Evolutionary conservation across 1,140 invertebrate genomes (phyloP), one percentile per base, ranked within the genome.

Genomic region (Cydia amplana): DNA sequence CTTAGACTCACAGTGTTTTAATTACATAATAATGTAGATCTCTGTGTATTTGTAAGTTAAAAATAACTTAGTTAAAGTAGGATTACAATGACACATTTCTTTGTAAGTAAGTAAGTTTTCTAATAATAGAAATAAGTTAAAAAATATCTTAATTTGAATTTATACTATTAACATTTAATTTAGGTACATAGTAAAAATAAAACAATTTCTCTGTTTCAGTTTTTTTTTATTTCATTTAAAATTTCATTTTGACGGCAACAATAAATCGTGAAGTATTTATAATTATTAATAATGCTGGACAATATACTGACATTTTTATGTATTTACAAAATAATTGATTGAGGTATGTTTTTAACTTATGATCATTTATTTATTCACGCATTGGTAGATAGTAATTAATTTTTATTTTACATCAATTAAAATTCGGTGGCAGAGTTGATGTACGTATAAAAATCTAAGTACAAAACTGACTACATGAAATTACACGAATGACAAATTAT

Each of bases 91-190:
- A 73, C 46, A 46, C 23, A 73, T 73, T 49, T 73, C 1, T 51
- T 25, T 51, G 9, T 73, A 73, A 49, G 18, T 49, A 36, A 18
- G 65, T 18, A 18, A 18, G 65, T n/a, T 16, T 67, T 23, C 14
- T 28, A 36, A 28, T 65, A 65, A 65, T 12, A 25, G 25, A 1
- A 25, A 1, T 64, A n/a, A 12, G 2, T 40, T 40, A 23, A 60
- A 9, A 9, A 20, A 2, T 60, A 14, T 32, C 14, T 32, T 32
- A 32, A 67, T 10, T 32, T 36, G 64, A 36, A 12, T 14, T 74
- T 74, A 49, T 80, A 82, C 75, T 79, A 78, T 76, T 74, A 65
- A 78, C 75, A 76, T 55, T 74, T 28, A 28, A 4, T 4, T 4
- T 64, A 73, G 65, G 55, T 40, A 55, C 36, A 75, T n/a, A n/a